Evolutionary conservation across 2,113 vertebrate genomes (phyloP).

Genomic region (Paedocypris sp.): DNA sequence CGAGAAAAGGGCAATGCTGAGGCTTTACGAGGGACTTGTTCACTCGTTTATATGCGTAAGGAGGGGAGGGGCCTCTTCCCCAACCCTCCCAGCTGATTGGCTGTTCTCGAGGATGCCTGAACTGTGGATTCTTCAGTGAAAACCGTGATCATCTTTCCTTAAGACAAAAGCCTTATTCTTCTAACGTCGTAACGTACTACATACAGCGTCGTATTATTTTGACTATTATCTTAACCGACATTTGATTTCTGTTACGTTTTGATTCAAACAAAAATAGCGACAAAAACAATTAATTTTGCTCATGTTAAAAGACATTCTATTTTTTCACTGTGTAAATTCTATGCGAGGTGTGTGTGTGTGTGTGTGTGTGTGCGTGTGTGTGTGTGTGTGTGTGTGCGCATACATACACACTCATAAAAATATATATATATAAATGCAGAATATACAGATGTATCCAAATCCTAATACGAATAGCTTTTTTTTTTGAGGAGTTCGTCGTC

Average conservation of each 20-base stretch:
- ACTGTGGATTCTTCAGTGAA: conserved; percentile 41
- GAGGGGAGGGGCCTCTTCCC: conserved; percentile 22
- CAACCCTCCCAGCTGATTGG: conserved; percentile 32
- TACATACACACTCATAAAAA: conserved; percentile 45
- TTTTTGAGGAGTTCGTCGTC: no score
- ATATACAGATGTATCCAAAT: conserved; percentile 67
- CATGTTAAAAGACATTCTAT: conserved; percentile 92
- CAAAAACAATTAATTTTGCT: conserved; percentile 66
- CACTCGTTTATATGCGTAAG: conserved; percentile 24
- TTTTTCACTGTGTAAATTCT: conserved; percentile 87
- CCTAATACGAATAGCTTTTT: conserved; percentile 50
- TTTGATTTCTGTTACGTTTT: conserved; percentile 40
- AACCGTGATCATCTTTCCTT: conserved; percentile 66
- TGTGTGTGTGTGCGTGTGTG: conserved; percentile 32
- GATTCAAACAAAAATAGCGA: conserved; percentile 64
- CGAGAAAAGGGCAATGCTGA: neutral
- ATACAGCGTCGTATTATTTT: conserved; percentile 53
- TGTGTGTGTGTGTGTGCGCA: conserved; percentile 20
- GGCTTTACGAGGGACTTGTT: neutral
- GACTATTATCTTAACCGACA: conserved; percentile 50
- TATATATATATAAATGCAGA: conserved; percentile 66
- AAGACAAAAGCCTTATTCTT: conserved; percentile 73
- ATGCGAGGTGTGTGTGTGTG: conserved; percentile 55
- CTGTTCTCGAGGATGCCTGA: conserved; percentile 22
- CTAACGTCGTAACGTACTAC: conserved; percentile 54